phyloP scores from a whole-genome alignment of 2,113 vertebrate genomes.

The Urocitellus parryii region DNA sequence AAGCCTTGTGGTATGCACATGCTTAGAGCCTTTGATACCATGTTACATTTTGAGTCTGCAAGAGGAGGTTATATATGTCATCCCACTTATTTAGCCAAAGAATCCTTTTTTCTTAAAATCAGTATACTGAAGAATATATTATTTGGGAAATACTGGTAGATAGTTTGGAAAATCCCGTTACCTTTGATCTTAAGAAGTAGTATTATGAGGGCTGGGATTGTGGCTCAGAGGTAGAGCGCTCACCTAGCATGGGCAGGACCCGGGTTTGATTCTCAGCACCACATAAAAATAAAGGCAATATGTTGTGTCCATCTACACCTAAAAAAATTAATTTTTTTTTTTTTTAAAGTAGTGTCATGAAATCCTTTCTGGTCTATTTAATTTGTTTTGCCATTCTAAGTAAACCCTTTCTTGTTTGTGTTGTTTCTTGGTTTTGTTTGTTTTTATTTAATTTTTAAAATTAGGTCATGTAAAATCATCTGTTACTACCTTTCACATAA shows the following conservation, averaged over 20 bases:
- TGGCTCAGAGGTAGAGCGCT: no score
- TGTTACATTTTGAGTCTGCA: background rate
- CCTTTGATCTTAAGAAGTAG: background rate
- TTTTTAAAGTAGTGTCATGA: background rate
- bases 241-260: no score
- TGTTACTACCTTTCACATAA: background rate
- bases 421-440: background rate
- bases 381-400: slow-evolving; percentile 37
- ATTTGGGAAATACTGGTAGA: background rate
- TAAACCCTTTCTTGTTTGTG: background rate
- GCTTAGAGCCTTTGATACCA: background rate
- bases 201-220: background rate
- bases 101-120: background rate
- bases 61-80: background rate
- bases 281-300: no score
- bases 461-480: slow-evolving; percentile 8
- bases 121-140: background rate
- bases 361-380: slow-evolving; percentile 17
- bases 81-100: background rate
- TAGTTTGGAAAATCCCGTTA: slow-evolving; percentile 5
- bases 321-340: no score
- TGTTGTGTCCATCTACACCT: no score
- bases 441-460: slow-evolving; percentile 29
- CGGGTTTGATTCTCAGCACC: no score
- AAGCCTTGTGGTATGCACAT: background rate